Conservation (phyloP, 2,113 vertebrate genomes). For the Coregonus clupeaformis region DNA sequence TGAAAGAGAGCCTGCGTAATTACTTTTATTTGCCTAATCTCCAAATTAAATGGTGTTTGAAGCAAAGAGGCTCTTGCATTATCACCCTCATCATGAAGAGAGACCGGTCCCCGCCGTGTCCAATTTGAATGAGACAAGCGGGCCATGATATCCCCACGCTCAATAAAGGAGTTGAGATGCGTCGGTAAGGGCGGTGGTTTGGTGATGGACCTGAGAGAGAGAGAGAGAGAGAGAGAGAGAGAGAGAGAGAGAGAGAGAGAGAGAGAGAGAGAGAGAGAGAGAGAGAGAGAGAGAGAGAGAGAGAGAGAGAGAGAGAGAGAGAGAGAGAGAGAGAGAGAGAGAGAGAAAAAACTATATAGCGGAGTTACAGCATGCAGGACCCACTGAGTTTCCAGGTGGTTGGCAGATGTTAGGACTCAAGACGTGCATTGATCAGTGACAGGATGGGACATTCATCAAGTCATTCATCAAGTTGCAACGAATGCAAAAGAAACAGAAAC, state of each 20-base stretch:
- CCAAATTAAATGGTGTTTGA: slow-evolving; percentile 94
- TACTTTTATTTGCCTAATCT: slow-evolving; percentile 93
- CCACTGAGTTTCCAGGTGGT: slow-evolving; percentile 95
- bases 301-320: slow-evolving; percentile 55
- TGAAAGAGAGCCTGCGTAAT: slow-evolving; percentile 78
- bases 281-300: rapidly evolving
- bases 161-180: slow-evolving; percentile 87
- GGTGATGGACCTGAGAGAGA: slow-evolving; percentile 87
- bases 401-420: slow-evolving; percentile 97
- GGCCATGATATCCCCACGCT: slow-evolving; percentile 86
- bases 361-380: slow-evolving; percentile 84
- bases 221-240: slow-evolving; percentile 79
- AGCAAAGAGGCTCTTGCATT: slow-evolving; percentile 80
- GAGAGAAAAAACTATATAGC: too few relatives aligned
- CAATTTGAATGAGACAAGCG: slow-evolving; percentile 93
- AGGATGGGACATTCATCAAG: slow-evolving; percentile 62
- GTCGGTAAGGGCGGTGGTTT: slow-evolving; percentile 84
- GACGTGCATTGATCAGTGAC: slow-evolving; percentile 96
- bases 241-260: slow-evolving; percentile 59
- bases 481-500: not conserved
- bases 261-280: too few relatives aligned
- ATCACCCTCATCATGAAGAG: slow-evolving; percentile 94
- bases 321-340: slow-evolving; percentile 77
- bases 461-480: slow-evolving; percentile 43
- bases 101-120: slow-evolving; percentile 94